phyloP scores from a whole-genome alignment of 2,113 vertebrate species.

The Axis porcinus region DNA sequence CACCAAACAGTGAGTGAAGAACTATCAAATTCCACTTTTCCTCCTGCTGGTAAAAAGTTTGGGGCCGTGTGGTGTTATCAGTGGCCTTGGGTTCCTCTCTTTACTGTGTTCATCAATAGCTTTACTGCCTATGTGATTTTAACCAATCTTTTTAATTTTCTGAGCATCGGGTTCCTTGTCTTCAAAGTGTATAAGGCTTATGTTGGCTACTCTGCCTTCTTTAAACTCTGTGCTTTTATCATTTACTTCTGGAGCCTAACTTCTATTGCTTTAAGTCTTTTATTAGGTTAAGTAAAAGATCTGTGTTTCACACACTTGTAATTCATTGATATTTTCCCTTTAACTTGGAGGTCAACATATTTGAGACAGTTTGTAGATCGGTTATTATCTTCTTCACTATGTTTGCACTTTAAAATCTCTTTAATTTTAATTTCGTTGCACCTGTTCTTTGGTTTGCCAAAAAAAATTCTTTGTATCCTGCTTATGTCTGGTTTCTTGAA shows the following conservation, averaged over 20 bases:
- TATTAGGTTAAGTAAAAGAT: not conserved
- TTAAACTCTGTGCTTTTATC: not conserved
- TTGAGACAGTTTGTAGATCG: not conserved
- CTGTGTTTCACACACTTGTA: not conserved
- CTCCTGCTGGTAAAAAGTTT: not conserved
- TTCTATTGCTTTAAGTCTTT: not conserved
- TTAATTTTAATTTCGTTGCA: not conserved
- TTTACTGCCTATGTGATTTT: not conserved
- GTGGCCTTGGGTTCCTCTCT: not conserved
- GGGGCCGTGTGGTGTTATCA: not conserved
- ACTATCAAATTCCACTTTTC: not conserved
- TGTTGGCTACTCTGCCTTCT: not conserved
- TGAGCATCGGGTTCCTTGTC: not conserved
- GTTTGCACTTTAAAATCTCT: not conserved
- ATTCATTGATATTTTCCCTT: not conserved
- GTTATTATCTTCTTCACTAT: not conserved
- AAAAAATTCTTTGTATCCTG: not conserved
- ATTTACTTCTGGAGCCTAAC: not conserved
- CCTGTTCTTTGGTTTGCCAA: not conserved
- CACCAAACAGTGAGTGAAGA: not conserved
- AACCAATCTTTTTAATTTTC: not conserved
- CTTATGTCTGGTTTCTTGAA: not conserved
- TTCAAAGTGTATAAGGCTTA: not conserved
- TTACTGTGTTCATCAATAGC: not conserved
- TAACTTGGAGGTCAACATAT: not conserved